Evolutionary conservation across 2,113 vertebrate genomes (phyloP), one percentile per base, ranked within the genome.

Genomic region (Cettia cetti): DNA sequence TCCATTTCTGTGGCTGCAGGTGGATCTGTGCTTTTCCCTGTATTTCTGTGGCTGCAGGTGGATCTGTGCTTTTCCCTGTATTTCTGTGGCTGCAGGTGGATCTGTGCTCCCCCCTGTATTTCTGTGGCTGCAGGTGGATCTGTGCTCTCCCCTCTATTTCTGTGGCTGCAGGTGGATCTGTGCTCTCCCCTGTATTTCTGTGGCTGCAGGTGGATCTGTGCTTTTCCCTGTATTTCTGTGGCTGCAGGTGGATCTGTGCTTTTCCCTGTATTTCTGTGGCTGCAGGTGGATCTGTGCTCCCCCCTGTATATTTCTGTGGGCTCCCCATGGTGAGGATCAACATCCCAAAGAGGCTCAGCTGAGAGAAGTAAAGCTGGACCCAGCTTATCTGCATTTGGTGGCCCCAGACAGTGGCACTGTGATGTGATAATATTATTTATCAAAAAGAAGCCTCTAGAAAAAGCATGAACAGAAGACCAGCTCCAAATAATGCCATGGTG

Each of bases 301-400:
- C 26, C 11, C n/a, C 10, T 35, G 50, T 10, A 11, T 9, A n/a
- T n/a, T 15, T 50, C 37, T 1, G 1, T 33, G 52, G 42, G 60
- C 23, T 50, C 37, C 3, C 11, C 18, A 1, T 1, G 10, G 45
- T 20, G 45, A 1, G 5, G 23, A n/a, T 65, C n/a, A 81, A 28
- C 8, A 56, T n/a, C 76, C 12, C 7, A 33, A 35, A 47, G 56
- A n/a, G 31, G 31, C 15, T 89, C 39, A 78, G 9, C 13, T 20
- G 56, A 15, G 50, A 50, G 56, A 26, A 83, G 26, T 4, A 40
- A 90, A 89, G 27, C 33, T 63, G 64, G 13, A 15, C 16, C 5
- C 50, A 63, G 33, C 72, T 64, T 24, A 5, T 54, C 60, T 27
- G 20, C 15, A 6, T 66, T 50, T 63, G 64, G 21, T 50, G 44